Conservation (phyloP, 2,888 invertebrate genomes). For the Lycophotia porphyrea region DNA sequence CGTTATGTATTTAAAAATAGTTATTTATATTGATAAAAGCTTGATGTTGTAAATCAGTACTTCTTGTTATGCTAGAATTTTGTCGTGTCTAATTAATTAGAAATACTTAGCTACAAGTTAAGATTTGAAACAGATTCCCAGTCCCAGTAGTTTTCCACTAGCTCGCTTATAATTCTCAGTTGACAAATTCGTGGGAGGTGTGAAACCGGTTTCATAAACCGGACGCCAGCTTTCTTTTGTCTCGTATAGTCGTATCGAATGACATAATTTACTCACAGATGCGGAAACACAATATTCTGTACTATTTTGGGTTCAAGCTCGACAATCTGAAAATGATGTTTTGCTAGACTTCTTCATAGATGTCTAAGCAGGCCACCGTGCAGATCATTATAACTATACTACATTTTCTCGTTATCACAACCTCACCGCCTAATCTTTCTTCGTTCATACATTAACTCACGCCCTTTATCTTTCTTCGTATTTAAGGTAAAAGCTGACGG, state of each 20-base stretch:
- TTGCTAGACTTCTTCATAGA: no score
- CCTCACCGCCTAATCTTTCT: no score
- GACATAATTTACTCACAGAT: constrained; percentile 3
- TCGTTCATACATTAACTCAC: no score
- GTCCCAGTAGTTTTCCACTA: constrained; percentile 16
- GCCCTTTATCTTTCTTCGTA: neutral
- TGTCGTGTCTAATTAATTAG: neutral
- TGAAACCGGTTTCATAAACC: constrained; percentile 40
- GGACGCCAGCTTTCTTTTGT: constrained; percentile 31
- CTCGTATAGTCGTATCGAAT: constrained; percentile 26
- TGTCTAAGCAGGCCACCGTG: no score
- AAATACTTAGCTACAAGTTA: neutral
- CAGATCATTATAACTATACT: no score
- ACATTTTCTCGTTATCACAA: no score
- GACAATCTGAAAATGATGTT: neutral
- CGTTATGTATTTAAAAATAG: neutral
- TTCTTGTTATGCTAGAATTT: neutral
- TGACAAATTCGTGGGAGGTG: constrained; percentile 22
- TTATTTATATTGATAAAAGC: constrained; percentile 1
- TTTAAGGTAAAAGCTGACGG: constrained; percentile 95
- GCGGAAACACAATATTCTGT: constrained; percentile 5
- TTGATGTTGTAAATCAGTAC: neutral
- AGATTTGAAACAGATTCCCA: neutral
- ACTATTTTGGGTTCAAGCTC: neutral
- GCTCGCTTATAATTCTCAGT: neutral